phyloP scores from a whole-genome alignment of 2,113 vertebrate genomes.

The Gobius niger region DNA sequence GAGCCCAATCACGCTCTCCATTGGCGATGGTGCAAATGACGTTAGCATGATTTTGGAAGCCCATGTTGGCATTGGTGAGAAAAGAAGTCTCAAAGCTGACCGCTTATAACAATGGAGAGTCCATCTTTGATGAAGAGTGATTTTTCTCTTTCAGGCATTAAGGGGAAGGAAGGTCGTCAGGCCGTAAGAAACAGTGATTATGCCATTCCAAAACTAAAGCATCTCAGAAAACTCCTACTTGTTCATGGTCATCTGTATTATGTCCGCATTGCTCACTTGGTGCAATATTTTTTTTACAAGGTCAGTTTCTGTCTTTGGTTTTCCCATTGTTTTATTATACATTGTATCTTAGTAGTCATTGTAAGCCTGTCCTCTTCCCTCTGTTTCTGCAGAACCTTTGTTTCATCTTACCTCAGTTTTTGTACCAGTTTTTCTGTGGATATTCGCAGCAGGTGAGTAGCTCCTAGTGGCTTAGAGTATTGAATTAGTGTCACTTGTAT shows the following conservation, averaged over 20 bases:
- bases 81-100: neutral
- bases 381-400: conserved; percentile 88
- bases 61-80: conserved; percentile 96
- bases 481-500: conserved; percentile 28
- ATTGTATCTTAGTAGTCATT: neutral
- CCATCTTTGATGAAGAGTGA: neutral
- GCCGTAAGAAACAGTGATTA: conserved; percentile 97
- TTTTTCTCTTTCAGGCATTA: conserved; percentile 82
- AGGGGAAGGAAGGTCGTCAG: conserved; percentile 96
- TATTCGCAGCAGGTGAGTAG: conserved; percentile 96
- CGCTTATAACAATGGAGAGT: neutral
- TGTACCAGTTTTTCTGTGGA: conserved; percentile 99
- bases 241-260: conserved; percentile 98
- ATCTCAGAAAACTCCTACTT: conserved; percentile 91
- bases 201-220: conserved; percentile 95
- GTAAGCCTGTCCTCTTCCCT: conserved; percentile 22
- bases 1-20: conserved; percentile 89
- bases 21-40: conserved; percentile 97
- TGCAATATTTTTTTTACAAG: conserved; percentile 99
- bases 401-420: conserved; percentile 99
- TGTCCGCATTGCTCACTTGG: conserved; percentile 95
- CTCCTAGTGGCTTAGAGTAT: conserved; percentile 18
- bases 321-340: neutral
- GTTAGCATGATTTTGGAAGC: conserved; percentile 99
- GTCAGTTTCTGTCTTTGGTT: conserved; percentile 63